phyloP scores from a whole-genome alignment of 2,797 vertebrate species.

The Borostomias antarcticus region DNA sequence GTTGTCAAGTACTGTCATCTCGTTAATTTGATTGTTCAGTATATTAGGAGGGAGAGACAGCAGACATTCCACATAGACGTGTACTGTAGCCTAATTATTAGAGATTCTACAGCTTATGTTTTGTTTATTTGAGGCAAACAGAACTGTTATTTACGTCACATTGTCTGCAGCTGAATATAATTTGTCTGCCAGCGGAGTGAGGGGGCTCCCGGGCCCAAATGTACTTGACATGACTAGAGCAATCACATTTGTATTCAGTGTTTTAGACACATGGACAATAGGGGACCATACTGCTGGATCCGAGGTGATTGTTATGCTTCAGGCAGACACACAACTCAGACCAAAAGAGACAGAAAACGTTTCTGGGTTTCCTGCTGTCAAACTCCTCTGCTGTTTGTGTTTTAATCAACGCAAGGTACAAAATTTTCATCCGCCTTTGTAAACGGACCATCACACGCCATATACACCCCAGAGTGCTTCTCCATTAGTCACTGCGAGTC shows the following conservation, averaged over 20 bases:
- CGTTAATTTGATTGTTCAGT: no score
- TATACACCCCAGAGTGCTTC: constrained; percentile 10
- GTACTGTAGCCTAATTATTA: neutral
- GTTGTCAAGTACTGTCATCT: no score
- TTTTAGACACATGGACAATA: constrained; percentile 12
- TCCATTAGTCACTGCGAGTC: constrained; percentile 16
- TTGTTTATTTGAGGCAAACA: neutral
- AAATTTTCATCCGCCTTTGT: neutral
- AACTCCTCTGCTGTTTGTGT: neutral
- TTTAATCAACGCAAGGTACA: neutral
- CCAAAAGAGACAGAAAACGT: neutral
- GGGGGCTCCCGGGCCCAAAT: neutral
- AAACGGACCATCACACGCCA: neutral
- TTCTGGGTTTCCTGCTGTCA: neutral
- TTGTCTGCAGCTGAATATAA: constrained; percentile 22
- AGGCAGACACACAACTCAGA: neutral
- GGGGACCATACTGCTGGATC: constrained; percentile 1
- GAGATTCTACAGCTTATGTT: neutral
- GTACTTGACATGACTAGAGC: constrained; percentile 12
- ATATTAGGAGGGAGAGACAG: no score
- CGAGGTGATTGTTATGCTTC: constrained; percentile 12
- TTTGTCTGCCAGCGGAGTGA: constrained; percentile 3
- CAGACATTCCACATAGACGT: no score
- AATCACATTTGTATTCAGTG: constrained; percentile 41
- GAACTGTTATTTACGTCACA: constrained; percentile 3